Percentiles rank a stretch among this genome's conserved stretches.
Evolutionary conservation across 2,797 vertebrate genomes (phyloP).

Genomic region (Sarcophilus harrisii): DNA sequence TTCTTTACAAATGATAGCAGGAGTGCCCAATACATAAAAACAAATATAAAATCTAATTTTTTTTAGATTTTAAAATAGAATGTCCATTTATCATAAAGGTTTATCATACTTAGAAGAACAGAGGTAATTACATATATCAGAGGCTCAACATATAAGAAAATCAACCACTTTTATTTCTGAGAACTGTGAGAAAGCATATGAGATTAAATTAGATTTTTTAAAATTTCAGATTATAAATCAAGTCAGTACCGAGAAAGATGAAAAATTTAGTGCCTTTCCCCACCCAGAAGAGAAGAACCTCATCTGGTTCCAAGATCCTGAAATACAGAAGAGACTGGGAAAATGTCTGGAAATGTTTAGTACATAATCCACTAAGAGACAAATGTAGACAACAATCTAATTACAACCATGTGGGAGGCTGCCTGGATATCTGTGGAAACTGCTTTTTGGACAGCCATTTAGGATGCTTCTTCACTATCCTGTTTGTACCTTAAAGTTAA

Average conservation of each 20-base stretch:
- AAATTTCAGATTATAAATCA: slow-evolving; percentile 36
- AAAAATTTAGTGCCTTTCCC: background rate
- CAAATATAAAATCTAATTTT: background rate
- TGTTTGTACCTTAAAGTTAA: background rate
- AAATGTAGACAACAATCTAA: slow-evolving; percentile 52
- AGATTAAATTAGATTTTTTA: slow-evolving; percentile 23
- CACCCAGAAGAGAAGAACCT: slow-evolving; percentile 13
- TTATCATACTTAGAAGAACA: background rate
- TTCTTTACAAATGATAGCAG: slow-evolving; percentile 28
- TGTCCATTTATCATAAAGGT: background rate
- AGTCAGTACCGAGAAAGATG: slow-evolving; percentile 5
- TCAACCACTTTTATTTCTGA: background rate
- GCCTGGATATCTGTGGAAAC: background rate
- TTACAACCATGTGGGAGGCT: background rate
- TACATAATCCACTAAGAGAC: background rate
- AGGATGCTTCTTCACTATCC: background rate
- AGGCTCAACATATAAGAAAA: background rate
- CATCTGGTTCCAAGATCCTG: slow-evolving; percentile 31
- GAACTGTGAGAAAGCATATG: slow-evolving; percentile 3
- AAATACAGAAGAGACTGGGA: slow-evolving; percentile 32
- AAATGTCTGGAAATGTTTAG: slow-evolving; percentile 56
- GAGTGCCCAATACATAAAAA: slow-evolving; percentile 14
- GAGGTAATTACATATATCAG: background rate
- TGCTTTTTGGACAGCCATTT: background rate
- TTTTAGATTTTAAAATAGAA: slow-evolving; percentile 20